A percentile compares a stretch with the other conserved stretches of the same genome.
Evolutionary conservation across 2,113 vertebrate species (phyloP).

Genomic region (Colistium nudipinnis): DNA sequence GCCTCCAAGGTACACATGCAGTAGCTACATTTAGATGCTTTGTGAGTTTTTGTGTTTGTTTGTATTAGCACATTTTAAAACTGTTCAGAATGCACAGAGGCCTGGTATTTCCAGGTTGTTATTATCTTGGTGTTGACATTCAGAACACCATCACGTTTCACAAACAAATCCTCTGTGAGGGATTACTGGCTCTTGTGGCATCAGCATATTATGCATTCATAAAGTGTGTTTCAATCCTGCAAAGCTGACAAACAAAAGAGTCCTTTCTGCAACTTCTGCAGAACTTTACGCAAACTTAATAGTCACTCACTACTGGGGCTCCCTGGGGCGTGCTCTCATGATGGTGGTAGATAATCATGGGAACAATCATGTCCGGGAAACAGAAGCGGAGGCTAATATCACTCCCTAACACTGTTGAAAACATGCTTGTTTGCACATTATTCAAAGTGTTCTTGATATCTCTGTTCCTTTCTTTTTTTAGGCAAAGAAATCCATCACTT

Average conservation of each 20-base stretch:
- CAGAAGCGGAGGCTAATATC: constrained; percentile 5
- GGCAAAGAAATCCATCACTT: constrained; percentile 92
- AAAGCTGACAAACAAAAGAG: constrained; percentile 62
- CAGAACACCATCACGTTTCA: constrained; percentile 50
- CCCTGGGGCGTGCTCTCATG: neutral
- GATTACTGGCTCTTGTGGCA: constrained; percentile 39
- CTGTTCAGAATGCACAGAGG: constrained; percentile 18
- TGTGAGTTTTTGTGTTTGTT: constrained; percentile 9
- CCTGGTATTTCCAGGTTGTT: constrained; percentile 5
- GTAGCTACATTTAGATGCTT: constrained; percentile 20
- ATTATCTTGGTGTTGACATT: constrained; percentile 35
- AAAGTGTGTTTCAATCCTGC: constrained; percentile 50
- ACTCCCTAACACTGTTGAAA: neutral
- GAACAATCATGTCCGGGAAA: neutral
- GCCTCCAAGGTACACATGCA: constrained; percentile 86
- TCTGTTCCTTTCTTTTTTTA: constrained; percentile 53
- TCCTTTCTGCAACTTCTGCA: constrained; percentile 42
- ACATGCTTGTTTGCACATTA: constrained; percentile 1
- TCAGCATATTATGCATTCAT: constrained; percentile 57
- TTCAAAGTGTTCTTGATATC: neutral
- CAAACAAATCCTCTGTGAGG: constrained; percentile 48
- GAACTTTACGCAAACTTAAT: constrained; percentile 14
- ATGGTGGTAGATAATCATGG: neutral
- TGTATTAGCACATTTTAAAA: constrained; percentile 28
- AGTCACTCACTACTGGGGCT: neutral